Evolutionary conservation across 2,797 vertebrate species (phyloP), one percentile per base, ranked within the genome.

Genomic region (Sebastes cheni): DNA sequence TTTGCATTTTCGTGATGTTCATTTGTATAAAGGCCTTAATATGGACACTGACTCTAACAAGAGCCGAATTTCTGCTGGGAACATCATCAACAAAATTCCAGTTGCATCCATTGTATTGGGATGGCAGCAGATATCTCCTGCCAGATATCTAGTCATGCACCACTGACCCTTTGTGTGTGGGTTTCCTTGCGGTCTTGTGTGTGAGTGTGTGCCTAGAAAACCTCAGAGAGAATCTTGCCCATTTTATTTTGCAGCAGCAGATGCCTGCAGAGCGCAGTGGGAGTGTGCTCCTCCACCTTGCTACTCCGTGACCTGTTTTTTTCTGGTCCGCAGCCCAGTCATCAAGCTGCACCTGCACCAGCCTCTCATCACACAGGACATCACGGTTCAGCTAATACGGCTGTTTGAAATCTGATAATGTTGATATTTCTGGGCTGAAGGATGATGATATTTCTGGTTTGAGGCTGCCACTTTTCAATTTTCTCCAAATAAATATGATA

Each of bases 221-320:
- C 64, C 68, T 32, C 20, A 11, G 59, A 77, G 71, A 84, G 54
- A 58, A 77, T 50, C 36, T 34, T 54, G 65, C 12, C 29, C 76
- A 34, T 72, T 77, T 75, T 27, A 70, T 82, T 75, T 67, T 27
- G 30, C 52, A 60, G 73, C 61, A 69, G 70, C 62, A 75, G 83
- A 75, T 67, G 69, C 58, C 74, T 27, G 54, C 77, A 67, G 75
- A 75, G 62, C 30, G 3, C 55, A 9, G 39, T 20, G 54, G 62
- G 64, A 65, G 14, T 10, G 23, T 54, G 23, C 58, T 72, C 23
- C 56, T 79, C 29, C 72, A 64, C 56, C 32, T 50, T 42, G 39
- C 42, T 54, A 30, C 68, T 65, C 56, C 52, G 23, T 79, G 62
- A 69, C 76, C 77, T 66, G 64, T 58, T 70, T 79, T 68, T 68